Conservation (phyloP, 1,140 invertebrate species). For the Chironomus striatipennis region DNA sequence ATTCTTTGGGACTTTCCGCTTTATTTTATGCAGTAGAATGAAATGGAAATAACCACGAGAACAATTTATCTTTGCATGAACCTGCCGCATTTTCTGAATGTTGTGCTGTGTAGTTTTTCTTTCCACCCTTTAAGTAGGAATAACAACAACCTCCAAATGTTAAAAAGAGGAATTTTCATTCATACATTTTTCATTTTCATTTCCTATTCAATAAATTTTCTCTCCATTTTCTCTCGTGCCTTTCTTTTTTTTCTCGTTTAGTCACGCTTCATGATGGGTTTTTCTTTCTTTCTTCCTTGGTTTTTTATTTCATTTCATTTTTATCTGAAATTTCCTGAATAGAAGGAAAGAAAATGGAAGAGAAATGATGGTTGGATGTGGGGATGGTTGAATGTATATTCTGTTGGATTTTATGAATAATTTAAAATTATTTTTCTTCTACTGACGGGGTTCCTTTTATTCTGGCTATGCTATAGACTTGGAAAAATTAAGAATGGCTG, state of each 20-base stretch:
- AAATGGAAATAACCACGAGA: slow-evolving; percentile 4
- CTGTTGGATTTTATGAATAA: no score
- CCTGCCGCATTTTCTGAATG: neutral
- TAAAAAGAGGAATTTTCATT: neutral
- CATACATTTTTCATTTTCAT: slow-evolving; percentile 23
- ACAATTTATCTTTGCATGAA: slow-evolving; percentile 8
- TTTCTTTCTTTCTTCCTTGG: no score
- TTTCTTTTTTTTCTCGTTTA: neutral
- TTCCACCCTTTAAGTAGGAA: neutral
- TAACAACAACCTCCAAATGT: slow-evolving; percentile 5
- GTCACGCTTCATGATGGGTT: neutral
- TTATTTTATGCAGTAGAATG: neutral
- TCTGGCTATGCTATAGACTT: no score
- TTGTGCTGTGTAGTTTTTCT: neutral
- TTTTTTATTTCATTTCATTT: no score
- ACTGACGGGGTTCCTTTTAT: no score
- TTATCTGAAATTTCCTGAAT: no score
- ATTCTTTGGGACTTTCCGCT: slow-evolving; percentile 11
- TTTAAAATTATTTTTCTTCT: no score
- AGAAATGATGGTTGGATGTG: no score
- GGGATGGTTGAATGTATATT: no score
- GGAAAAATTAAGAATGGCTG: no score
- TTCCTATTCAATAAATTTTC: slow-evolving; percentile 19
- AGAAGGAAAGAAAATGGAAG: no score
- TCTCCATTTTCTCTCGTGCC: neutral